phyloP scores from a whole-genome alignment of 2,113 vertebrate genomes.

The Thunnus maccoyii region DNA sequence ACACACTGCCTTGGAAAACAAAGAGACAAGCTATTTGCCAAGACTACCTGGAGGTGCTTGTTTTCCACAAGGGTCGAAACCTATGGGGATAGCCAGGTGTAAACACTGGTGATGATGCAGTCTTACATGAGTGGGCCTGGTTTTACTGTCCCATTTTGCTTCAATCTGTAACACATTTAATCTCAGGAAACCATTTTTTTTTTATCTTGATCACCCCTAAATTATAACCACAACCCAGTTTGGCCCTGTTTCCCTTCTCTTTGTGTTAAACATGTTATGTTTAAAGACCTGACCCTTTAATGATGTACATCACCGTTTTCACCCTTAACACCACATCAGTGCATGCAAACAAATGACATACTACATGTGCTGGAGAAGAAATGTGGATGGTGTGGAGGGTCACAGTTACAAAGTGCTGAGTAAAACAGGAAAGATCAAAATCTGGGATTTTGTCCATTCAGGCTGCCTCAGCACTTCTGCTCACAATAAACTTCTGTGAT shows the following conservation, averaged over 20 bases:
- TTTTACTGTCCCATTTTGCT: not conserved
- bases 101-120: constrained; percentile 46
- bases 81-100: constrained; percentile 32
- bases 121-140: not conserved
- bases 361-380: not conserved
- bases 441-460: not conserved
- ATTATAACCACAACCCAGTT: constrained; percentile 1
- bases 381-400: not conserved
- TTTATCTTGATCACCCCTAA: not conserved
- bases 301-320: not conserved
- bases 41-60: constrained; percentile 27
- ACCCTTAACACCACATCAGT: not conserved
- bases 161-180: not conserved
- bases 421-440: not conserved
- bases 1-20: constrained; percentile 35
- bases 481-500: constrained; percentile 10
- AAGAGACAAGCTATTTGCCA: constrained; percentile 38
- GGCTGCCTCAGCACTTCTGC: not conserved
- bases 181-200: not conserved
- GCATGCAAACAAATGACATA: not conserved
- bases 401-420: too few relatives aligned
- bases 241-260: too few relatives aligned
- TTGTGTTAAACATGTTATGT: not conserved
- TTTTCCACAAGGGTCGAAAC: constrained; percentile 48
- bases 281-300: not conserved